Evolutionary conservation across 2,888 invertebrate species (phyloP), one percentile per base, ranked within the genome.

Genomic region (Himalopsyche japonica): DNA sequence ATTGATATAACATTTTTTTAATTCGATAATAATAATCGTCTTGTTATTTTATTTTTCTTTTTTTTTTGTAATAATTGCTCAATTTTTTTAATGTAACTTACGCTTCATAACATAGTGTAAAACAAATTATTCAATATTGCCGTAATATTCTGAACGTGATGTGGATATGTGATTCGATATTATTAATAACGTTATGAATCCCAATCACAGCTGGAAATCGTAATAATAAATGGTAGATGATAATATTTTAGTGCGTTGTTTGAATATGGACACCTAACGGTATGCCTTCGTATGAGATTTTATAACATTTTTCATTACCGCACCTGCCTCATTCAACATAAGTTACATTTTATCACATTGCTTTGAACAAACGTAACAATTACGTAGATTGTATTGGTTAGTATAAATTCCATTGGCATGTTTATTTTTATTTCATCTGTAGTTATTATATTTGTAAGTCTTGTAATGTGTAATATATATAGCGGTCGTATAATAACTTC

Each of bases 211-310:
- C 84, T 84, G 84, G 84, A 84, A 80, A 79, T 82, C 81, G 76
- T 84, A 81, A 82, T 84, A 84, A 84, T 82, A 84, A 84, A 84
- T 84, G 81, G 82, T 79, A 79, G 82, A 64, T 64, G 79, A 82
- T 84, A 81, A 82, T 82, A 79, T 82, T 79, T 64, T 79, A 47
- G 81, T 76, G 76, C 47, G 70, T 70, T 82, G 81, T 84, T 84
- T 84, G 84, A 82, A 70, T 84, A 76, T 70, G 27, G 70, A 27
- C 27, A 70, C 27, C 27, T 15, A 27, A 70, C 70, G 70, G 70
- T 70, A 70, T 57, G 24, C 24, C 57, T n/a, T 57, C 24, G 57
- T 30, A 27, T 70, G 70, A 70, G 30, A 30, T 27, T 24, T 70
- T 24, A 27, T 27, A 70, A 70, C 27, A 70, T 70, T 70, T 70